Percentiles rank a stretch among this genome's conserved stretches.
phyloP scores from a whole-genome alignment of 2,113 vertebrate species.

The Ramphastos sulfuratus region DNA sequence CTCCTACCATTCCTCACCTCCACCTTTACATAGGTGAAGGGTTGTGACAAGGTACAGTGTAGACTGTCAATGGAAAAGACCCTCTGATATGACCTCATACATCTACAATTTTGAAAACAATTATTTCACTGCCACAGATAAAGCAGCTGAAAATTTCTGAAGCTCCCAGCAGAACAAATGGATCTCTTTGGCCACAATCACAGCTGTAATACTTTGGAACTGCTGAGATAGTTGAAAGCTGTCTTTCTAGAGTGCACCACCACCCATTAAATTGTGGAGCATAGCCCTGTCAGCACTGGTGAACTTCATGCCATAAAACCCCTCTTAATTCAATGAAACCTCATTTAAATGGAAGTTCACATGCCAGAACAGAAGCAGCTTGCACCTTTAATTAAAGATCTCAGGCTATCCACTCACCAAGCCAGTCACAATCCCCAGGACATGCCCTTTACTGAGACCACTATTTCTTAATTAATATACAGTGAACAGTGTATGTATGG shows the following conservation, averaged over 20 bases:
- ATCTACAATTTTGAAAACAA: background rate
- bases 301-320: background rate
- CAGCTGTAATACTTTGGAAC: background rate
- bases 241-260: background rate
- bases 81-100: background rate
- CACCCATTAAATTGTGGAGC: background rate
- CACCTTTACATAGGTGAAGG: background rate
- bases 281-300: background rate
- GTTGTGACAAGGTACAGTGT: background rate
- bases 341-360: slow-evolving; percentile 33
- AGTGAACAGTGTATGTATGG: background rate
- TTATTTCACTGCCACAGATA: background rate
- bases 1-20: background rate
- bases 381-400: slow-evolving; percentile 58
- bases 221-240: background rate
- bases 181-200: background rate
- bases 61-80: background rate
- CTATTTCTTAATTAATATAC: slow-evolving; percentile 45
- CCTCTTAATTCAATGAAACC: background rate
- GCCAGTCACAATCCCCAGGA: slow-evolving; percentile 10
- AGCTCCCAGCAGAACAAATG: background rate
- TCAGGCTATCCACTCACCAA: slow-evolving; percentile 7
- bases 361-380: slow-evolving; percentile 16
- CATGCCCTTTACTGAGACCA: slow-evolving; percentile 4
- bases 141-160: background rate